These are phyloP conservation scores for Piezodorus guildinii DNA, from an alignment of 1,140 invertebrate genomes.

Conservation along the genomic window DNA sequence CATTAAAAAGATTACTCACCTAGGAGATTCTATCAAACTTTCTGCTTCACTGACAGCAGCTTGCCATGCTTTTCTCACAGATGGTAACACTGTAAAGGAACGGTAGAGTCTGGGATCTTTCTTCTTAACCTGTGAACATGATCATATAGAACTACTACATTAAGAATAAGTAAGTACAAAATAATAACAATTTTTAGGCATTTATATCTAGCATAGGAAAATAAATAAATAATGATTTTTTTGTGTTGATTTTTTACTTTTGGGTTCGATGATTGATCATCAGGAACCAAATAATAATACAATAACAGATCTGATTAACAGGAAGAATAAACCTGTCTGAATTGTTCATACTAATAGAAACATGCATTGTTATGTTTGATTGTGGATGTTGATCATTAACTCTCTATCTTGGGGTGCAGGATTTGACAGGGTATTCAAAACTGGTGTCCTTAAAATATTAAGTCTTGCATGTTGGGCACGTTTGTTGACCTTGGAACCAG, in stretches of 20 bases:
- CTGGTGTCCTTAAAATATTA: background rate
- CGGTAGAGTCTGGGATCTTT: constrained; percentile 38
- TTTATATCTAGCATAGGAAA: background rate
- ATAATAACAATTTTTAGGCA: background rate
- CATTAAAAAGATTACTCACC: constrained; percentile 5
- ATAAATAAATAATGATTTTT: background rate
- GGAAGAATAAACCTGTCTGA: too few species aligned
- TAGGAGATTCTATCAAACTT: constrained; percentile 27
- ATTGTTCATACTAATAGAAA: too few species aligned
- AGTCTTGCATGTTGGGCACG: constrained; percentile 20
- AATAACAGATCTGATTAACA: too few species aligned
- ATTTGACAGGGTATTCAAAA: background rate
- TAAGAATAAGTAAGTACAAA: background rate
- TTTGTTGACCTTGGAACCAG: constrained; percentile 22
- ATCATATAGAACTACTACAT: background rate
- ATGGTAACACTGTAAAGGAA: constrained; percentile 38
- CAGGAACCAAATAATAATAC: too few species aligned
- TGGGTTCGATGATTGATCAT: too few species aligned
- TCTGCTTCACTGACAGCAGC: constrained; percentile 49
- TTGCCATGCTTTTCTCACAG: constrained; percentile 44
- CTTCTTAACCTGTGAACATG: constrained; percentile 38
- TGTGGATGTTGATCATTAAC: background rate
- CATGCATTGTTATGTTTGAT: background rate
- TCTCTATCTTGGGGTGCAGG: background rate
- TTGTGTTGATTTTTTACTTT: too few species aligned